Conservation (phyloP, 2,888 invertebrate species). For the Tipula vernalis region DNA sequence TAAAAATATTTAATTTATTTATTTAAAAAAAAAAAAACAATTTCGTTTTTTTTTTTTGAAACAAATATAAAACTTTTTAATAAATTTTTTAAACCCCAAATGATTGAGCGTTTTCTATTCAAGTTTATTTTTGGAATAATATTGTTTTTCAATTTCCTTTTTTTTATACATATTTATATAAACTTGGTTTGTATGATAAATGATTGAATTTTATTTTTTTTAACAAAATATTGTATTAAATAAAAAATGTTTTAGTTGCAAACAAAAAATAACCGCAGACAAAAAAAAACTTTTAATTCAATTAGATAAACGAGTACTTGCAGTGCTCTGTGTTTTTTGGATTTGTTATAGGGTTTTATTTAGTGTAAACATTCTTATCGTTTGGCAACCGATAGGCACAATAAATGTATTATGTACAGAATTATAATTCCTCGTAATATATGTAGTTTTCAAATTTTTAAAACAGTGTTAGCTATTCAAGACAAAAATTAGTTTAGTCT, state of each 20-base stretch:
- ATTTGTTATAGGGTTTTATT: not conserved
- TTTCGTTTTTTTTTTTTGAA: not conserved
- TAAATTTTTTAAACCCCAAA: not conserved
- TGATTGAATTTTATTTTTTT: not conserved
- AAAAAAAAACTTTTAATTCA: not conserved
- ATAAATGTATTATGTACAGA: too few relatives aligned
- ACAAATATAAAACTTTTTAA: not conserved
- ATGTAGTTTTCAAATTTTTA: too few relatives aligned
- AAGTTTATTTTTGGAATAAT: not conserved
- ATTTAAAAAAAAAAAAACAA: not conserved
- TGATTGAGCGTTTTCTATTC: not conserved
- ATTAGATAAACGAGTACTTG: not conserved
- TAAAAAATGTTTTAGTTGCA: not conserved
- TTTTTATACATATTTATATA: not conserved
- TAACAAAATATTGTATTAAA: not conserved
- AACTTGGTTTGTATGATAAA: not conserved
- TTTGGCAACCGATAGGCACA: too few relatives aligned
- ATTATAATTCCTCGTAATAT: too few relatives aligned
- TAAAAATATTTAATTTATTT: not conserved
- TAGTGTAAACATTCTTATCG: not conserved
- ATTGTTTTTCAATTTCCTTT: not conserved
- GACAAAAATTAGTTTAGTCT: too few relatives aligned
- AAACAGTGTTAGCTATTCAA: too few relatives aligned
- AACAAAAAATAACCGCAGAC: not conserved
- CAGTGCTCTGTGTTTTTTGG: not conserved